Conservation (phyloP, 2,888 invertebrate genomes). For the Anthrax anthrax region DNA sequence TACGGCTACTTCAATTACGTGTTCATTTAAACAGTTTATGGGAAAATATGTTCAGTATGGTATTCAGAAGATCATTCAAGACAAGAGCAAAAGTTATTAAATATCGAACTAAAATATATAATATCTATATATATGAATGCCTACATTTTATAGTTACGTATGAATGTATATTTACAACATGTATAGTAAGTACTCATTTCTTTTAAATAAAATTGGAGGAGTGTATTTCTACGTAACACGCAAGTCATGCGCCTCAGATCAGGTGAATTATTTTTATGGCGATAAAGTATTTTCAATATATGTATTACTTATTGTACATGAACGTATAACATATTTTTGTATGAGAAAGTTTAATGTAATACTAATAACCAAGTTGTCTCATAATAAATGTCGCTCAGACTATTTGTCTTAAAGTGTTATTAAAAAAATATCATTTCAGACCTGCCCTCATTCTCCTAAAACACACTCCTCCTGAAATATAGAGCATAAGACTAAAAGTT, state of each 20-base stretch:
- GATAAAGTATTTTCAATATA: neutral
- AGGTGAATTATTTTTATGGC: constrained; percentile 8
- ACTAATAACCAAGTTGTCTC: too few species aligned
- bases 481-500: too few species aligned
- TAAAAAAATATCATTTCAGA: too few species aligned
- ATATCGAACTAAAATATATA: neutral
- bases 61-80: constrained; percentile 1
- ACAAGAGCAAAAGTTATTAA: neutral
- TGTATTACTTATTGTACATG: neutral
- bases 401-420: too few species aligned
- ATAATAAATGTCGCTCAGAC: too few species aligned
- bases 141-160: too few species aligned
- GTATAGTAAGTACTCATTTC: too few species aligned
- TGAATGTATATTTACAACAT: too few species aligned
- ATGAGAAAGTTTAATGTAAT: neutral
- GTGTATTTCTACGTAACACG: constrained; percentile 7
- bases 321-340: neutral
- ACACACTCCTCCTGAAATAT: too few species aligned
- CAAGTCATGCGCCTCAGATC: constrained; percentile 5
- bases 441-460: too few species aligned
- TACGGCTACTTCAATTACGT: constrained; percentile 6
- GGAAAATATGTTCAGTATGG: constrained; percentile 4
- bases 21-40: constrained; percentile 7
- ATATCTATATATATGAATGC: too few species aligned
- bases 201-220: constrained; percentile 2